Percentiles rank a stretch among this genome's conserved stretches.
Evolutionary conservation across 2,113 vertebrate genomes (phyloP).

Genomic region (Forbesichthys papilliferus): DNA sequence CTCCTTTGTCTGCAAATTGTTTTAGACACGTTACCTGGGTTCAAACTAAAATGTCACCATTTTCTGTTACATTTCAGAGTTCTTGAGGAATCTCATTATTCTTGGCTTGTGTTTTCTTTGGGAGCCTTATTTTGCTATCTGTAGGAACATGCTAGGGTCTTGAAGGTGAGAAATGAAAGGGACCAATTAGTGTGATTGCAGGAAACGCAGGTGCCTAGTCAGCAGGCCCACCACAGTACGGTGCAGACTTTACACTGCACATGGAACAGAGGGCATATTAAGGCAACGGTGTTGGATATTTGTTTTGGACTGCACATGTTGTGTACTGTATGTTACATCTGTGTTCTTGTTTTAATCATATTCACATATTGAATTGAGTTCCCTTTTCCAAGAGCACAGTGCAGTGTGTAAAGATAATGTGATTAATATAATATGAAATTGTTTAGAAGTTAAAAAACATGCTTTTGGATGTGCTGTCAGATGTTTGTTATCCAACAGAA

Average conservation of each 20-base stretch:
- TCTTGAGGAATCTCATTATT: conserved; percentile 80
- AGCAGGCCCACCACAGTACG: conserved; percentile 66
- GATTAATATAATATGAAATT: not conserved
- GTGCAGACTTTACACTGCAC: conserved; percentile 46
- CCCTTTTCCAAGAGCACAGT: conserved; percentile 8
- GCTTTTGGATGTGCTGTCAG: too few species aligned
- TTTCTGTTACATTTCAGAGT: conserved; percentile 77
- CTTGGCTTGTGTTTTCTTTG: conserved; percentile 76
- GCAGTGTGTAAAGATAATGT: not conserved
- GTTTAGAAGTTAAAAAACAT: too few species aligned
- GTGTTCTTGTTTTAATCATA: conserved; percentile 15
- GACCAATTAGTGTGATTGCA: conserved; percentile 81
- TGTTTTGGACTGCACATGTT: conserved; percentile 37
- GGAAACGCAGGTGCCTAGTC: conserved; percentile 71
- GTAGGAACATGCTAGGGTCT: conserved; percentile 77
- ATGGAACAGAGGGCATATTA: conserved; percentile 56
- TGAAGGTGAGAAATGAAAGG: conserved; percentile 75
- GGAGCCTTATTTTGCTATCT: conserved; percentile 78
- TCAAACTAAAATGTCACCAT: conserved; percentile 81
- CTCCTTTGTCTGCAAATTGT: conserved; percentile 71
- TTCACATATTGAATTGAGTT: not conserved
- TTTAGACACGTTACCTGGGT: conserved; percentile 71
- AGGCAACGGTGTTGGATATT: conserved; percentile 36
- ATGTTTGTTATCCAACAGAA: too few species aligned
- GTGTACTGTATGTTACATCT: conserved; percentile 1